Conservation (phyloP, 2,797 vertebrate species). For the Microhierax caerulescens region DNA sequence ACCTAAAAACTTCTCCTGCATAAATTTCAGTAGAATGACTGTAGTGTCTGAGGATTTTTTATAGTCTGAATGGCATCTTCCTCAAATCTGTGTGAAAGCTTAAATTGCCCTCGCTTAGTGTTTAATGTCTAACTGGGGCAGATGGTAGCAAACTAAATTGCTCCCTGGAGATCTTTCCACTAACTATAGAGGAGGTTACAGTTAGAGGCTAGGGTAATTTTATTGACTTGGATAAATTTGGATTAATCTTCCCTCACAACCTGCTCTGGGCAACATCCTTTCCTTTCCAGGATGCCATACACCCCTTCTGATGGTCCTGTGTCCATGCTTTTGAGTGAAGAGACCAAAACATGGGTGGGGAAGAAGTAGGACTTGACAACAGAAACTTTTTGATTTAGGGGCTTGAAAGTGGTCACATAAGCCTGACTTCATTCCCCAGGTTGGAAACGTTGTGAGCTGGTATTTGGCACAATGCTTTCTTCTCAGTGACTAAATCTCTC, state of each 20-base stretch:
- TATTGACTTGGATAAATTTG: not conserved
- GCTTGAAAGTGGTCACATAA: not conserved
- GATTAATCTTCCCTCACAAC: not conserved
- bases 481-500: slow-evolving; percentile 12
- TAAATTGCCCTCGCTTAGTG: not conserved
- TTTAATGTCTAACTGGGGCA: not conserved
- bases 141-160: not conserved
- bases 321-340: not conserved
- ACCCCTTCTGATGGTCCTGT: not conserved
- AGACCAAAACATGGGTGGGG: not conserved
- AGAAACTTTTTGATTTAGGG: not conserved
- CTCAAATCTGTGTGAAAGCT: not conserved
- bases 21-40: not conserved
- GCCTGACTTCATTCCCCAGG: not conserved
- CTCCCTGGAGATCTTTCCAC: not conserved
- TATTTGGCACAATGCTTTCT: not conserved
- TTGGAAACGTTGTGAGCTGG: not conserved
- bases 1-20: not conserved
- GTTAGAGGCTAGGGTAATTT: not conserved
- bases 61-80: not conserved
- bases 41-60: not conserved
- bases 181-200: not conserved
- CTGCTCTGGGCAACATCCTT: not conserved
- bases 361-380: not conserved
- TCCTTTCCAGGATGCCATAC: not conserved